These are phyloP conservation scores for Peromyscus polionotus DNA, from an alignment of 2,113 vertebrate genomes.

Conservation along the genomic window DNA sequence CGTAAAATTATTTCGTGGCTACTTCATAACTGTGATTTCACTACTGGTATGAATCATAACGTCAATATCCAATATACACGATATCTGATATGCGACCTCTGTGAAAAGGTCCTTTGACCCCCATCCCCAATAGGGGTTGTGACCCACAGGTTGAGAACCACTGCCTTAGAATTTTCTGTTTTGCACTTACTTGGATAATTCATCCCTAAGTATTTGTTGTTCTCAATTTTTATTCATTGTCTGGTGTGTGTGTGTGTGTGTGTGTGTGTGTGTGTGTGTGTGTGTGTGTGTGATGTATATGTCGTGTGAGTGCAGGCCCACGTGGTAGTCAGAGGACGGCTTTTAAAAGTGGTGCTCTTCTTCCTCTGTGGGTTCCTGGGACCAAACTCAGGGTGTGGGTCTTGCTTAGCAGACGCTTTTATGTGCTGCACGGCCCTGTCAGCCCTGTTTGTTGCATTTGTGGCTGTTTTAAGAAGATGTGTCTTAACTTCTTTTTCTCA, in stretches of 20 bases:
- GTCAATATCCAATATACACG: too few relatives aligned
- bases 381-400: not conserved
- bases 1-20: too few relatives aligned
- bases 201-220: not conserved
- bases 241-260: not conserved
- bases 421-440: not conserved
- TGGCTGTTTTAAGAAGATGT: not conserved
- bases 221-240: not conserved
- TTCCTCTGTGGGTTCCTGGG: not conserved
- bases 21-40: too few relatives aligned
- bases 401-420: not conserved
- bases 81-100: too few relatives aligned
- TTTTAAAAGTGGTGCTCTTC: not conserved
- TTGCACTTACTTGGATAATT: not conserved
- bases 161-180: not conserved
- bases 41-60: too few relatives aligned
- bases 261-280: not conserved
- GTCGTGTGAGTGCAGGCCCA: not conserved
- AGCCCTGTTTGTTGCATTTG: not conserved
- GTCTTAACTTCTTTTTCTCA: constrained; percentile 5
- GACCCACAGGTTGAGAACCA: too few relatives aligned
- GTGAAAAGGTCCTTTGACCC: too few relatives aligned
- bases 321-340: not conserved
- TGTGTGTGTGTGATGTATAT: not conserved
- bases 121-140: too few relatives aligned